Conservation (phyloP, 2,797 vertebrate species). For the Aplochiton taeniatus region DNA sequence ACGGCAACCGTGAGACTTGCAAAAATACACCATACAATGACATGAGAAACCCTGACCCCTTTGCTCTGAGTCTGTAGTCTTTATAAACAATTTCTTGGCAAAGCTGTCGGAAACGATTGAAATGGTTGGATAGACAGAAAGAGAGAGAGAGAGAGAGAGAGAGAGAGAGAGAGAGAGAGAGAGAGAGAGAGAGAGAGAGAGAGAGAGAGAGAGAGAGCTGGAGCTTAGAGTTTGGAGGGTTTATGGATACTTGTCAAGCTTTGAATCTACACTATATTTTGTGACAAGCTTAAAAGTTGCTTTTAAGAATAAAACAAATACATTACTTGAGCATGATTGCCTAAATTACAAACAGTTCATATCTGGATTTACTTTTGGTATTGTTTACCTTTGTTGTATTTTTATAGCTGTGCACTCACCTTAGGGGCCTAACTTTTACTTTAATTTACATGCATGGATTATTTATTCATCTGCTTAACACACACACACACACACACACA, state of each 20-base stretch:
- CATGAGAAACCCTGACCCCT: constrained; percentile 62
- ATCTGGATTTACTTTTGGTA: no score
- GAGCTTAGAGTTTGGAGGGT: background rate
- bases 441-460: no score
- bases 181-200: constrained; percentile 4
- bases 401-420: no score
- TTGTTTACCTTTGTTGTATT: no score
- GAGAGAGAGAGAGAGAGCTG: background rate
- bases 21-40: constrained; percentile 56
- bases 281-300: background rate
- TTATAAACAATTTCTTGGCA: constrained; percentile 59
- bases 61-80: constrained; percentile 36
- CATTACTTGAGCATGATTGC: background rate
- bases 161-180: background rate
- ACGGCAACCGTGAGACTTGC: constrained; percentile 62
- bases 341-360: background rate
- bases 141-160: constrained; percentile 1
- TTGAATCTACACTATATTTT: no score
- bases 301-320: background rate
- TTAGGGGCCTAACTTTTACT: no score
- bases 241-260: background rate
- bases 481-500: no score
- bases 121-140: background rate
- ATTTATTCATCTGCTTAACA: no score
- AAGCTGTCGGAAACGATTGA: constrained; percentile 47